A percentile compares a stretch with the other conserved stretches of the same genome.
Evolutionary conservation across 2,888 invertebrate species (phyloP).

Genomic region (Pogonocherus hispidulus): DNA sequence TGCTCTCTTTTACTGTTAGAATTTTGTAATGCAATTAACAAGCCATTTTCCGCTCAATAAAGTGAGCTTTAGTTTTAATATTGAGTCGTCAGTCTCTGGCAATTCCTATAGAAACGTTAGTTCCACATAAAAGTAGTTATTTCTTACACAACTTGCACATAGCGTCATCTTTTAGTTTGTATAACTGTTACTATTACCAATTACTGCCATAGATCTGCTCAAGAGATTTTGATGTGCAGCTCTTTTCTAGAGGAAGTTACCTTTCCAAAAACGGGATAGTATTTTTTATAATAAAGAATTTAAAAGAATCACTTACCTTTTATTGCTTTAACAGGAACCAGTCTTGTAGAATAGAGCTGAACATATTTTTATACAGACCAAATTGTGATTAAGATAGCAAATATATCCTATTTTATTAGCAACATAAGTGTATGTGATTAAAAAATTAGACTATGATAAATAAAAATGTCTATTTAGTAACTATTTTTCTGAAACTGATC

Average conservation of each 20-base stretch:
- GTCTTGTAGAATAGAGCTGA: background rate
- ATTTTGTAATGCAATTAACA: no score
- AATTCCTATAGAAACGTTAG: no score
- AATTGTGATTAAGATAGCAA: background rate
- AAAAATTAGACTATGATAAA: background rate
- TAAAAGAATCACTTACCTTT: background rate
- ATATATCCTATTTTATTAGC: background rate
- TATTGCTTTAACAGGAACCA: background rate
- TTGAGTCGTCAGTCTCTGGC: no score
- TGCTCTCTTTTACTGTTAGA: no score
- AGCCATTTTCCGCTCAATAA: no score
- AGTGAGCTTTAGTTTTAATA: no score
- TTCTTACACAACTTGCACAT: no score
- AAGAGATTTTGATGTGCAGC: background rate
- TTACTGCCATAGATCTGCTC: constrained; percentile 21
- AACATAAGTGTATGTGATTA: background rate
- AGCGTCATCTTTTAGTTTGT: no score
- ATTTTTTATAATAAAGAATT: no score
- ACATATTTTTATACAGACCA: background rate
- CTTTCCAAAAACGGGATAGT: no score
- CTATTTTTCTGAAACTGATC: no score
- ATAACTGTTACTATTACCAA: background rate
- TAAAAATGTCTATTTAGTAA: background rate
- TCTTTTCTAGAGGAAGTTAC: background rate
- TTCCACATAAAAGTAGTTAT: no score